Conservation (phyloP, 2,113 vertebrate genomes). For the Tenrec ecaudatus region DNA sequence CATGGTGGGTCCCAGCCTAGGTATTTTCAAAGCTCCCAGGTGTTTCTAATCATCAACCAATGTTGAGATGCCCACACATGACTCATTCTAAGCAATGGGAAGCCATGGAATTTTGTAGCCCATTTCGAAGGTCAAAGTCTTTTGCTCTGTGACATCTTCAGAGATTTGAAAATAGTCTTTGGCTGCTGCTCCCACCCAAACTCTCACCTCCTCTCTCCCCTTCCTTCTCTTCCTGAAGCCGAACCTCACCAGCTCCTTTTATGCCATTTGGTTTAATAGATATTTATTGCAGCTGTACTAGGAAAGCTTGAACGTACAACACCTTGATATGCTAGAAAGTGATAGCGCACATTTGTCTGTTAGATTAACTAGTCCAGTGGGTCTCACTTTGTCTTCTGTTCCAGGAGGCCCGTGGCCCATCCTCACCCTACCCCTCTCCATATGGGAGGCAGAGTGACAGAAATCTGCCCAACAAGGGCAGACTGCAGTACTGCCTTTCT, state of each 20-base stretch:
- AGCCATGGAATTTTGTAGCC: background rate
- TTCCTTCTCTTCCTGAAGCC: background rate
- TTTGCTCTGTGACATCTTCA: background rate
- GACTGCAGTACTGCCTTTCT: too few relatives aligned
- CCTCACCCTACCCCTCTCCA: background rate
- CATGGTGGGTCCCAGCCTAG: fast-evolving
- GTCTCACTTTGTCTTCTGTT: background rate
- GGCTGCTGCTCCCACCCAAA: fast-evolving
- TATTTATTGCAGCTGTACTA: background rate
- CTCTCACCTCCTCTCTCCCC: too few relatives aligned
- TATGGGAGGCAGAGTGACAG: fast-evolving
- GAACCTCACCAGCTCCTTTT: background rate
- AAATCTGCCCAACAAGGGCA: fast-evolving
- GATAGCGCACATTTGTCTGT: background rate
- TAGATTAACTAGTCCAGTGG: background rate
- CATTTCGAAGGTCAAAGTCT: background rate
- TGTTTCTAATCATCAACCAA: background rate
- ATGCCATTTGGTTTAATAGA: background rate
- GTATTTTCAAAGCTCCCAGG: background rate
- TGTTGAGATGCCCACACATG: background rate
- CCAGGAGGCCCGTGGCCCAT: background rate
- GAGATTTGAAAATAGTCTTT: background rate
- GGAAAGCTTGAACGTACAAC: background rate
- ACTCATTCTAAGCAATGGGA: background rate
- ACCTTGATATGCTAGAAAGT: fast-evolving